These are phyloP conservation scores for Bimastos eiseni DNA, from an alignment of 2,888 invertebrate genomes.

Conservation along the genomic window DNA sequence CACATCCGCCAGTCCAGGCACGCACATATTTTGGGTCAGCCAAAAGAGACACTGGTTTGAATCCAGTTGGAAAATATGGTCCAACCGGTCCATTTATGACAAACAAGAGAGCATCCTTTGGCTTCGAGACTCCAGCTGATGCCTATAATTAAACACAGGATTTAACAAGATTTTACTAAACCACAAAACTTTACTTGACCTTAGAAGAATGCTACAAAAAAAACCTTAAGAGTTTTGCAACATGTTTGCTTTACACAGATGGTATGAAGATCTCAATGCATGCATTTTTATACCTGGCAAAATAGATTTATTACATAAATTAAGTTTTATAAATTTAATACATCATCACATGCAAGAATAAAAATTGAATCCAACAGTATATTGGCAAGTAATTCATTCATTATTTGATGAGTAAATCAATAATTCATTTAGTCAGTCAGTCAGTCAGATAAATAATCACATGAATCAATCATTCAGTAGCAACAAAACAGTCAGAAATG, in stretches of 20 bases:
- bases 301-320: neutral
- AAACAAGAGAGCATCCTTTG: conserved; percentile 86
- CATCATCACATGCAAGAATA: too few relatives aligned
- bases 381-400: too few relatives aligned
- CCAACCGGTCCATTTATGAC: conserved; percentile 91
- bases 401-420: too few relatives aligned
- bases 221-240: neutral
- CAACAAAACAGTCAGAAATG: neutral
- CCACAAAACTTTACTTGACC: neutral
- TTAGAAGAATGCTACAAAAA: too few relatives aligned
- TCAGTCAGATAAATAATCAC: neutral
- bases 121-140: conserved; percentile 84
- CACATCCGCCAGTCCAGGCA: conserved; percentile 86
- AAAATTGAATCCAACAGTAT: too few relatives aligned
- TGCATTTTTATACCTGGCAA: neutral
- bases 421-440: neutral
- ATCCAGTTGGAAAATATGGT: conserved; percentile 78
- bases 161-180: neutral
- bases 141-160: conserved; percentile 69
- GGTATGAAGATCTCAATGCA: neutral
- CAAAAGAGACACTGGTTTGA: conserved; percentile 78
- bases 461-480: neutral
- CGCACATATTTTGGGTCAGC: conserved; percentile 83
- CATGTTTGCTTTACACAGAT: neutral
- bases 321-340: neutral